Conservation (phyloP, 2,797 vertebrate genomes). For the Mus minutoides region DNA sequence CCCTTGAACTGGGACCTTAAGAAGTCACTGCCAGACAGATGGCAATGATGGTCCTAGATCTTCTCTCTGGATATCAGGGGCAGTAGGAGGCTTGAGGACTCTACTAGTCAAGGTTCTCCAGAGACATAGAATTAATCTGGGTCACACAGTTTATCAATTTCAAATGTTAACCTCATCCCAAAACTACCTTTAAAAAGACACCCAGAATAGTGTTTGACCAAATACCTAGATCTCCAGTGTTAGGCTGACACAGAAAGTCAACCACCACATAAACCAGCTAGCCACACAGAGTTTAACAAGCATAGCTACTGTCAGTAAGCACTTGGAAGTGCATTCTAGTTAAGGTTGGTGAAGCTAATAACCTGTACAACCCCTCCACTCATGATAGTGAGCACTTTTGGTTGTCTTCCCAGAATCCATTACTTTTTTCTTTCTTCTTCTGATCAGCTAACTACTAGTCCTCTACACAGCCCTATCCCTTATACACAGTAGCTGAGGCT, state of each 20-base stretch:
- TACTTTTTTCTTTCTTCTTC: conserved; percentile 22
- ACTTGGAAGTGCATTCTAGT: neutral
- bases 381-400: neutral
- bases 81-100: neutral
- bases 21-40: conserved; percentile 6
- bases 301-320: neutral
- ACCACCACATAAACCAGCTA: neutral
- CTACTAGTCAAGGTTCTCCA: neutral
- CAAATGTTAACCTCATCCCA: neutral
- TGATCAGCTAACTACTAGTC: neutral
- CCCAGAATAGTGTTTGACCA: neutral
- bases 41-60: neutral
- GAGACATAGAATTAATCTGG: neutral
- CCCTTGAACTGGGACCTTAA: conserved; percentile 28
- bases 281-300: neutral
- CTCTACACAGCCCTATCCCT: conserved; percentile 14
- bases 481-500: neutral
- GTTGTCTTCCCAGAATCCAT: neutral
- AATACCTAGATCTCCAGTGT: neutral
- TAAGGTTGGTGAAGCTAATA: conserved; percentile 14
- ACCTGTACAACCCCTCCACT: neutral
- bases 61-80: neutral
- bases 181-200: neutral
- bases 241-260: neutral
- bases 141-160: neutral